Evolutionary conservation across 37 sponge, comb jelly and placozoan genomes (phyloP).

Genomic region (Agelas oroides): DNA sequence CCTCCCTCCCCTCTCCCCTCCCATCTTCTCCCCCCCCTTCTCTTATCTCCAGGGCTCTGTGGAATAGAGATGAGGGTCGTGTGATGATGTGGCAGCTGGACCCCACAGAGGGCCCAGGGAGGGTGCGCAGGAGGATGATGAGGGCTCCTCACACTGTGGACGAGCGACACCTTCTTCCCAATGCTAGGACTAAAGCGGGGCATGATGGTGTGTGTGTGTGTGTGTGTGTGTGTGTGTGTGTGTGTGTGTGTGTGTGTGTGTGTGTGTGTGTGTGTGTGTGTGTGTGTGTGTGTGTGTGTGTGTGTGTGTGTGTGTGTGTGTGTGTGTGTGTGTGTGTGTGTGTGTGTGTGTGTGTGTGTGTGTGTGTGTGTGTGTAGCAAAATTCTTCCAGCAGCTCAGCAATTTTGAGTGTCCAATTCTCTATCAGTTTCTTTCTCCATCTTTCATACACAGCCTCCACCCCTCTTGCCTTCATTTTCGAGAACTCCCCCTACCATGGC

Average conservation of each 20-base stretch:
- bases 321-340: no score
- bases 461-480: conserved; percentile 78
- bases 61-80: conserved; percentile 78
- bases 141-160: conserved; percentile 52
- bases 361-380: no score
- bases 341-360: no score
- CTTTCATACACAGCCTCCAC: conserved; percentile 29
- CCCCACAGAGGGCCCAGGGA: conserved; percentile 93
- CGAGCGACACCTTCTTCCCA: conserved; percentile 69
- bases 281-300: conserved; percentile 12
- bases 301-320: no score
- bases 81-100: conserved; percentile 92
- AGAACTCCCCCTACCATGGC: conserved; percentile 61
- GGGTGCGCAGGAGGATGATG: conserved; percentile 83
- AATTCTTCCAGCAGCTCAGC: no score
- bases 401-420: no score
- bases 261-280: conserved; percentile 8
- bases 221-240: not conserved
- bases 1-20: no score
- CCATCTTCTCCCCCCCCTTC: no score
- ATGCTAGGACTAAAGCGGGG: not conserved
- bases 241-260: conserved; percentile 25
- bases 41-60: conserved; percentile 60
- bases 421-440: no score
- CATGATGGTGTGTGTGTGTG: not conserved